Evolutionary conservation across 2,888 invertebrate genomes (phyloP), one percentile per base, ranked within the genome.

Genomic region (Phortica magna): DNA sequence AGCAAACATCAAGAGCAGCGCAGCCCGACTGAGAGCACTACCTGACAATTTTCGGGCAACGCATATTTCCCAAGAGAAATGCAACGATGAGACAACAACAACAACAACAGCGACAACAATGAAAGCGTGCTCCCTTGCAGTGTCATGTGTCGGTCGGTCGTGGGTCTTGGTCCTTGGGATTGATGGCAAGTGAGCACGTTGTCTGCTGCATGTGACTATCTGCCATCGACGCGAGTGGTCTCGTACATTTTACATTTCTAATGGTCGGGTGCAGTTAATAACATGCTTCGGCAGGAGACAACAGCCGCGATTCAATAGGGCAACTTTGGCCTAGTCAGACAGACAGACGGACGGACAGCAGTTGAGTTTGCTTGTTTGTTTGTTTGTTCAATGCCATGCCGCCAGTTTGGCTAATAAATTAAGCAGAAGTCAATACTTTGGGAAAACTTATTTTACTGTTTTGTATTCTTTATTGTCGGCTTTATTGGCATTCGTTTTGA

Each of bases 231-330:
- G 83, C 83, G 2, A 87, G 81, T 87, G 81, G 83, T 83, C 80
- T 85, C 87, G 84, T 88, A 85, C 80, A 82, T 88, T 88, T 85
- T 88, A 82, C 84, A 89, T 87, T 89, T 89, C 87, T 88, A 90
- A 90, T 89, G 86, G 87, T 90, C 86, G 89, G 78, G 83, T 83
- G 83, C 83, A 80, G 88, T 88, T 87, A 89, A 89, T 88, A 84
- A 85, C 81, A 89, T 88, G 83, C 83, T 81, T 79, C 73, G 75
- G 67, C 76, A 79, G 42, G 42, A 55, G 65, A 67, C 55, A 65
- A 70, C 19, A 12, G 61, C 17, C 53, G 43, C 79, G 75, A 14
- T 48, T 48, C 14, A 12, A 14, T 48, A 55, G 70, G 65, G 79
- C 57, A 59, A 78, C 64, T 3, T 65, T 65, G 65, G 39, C 31